Evolutionary conservation across 2,888 invertebrate genomes (phyloP).

Genomic region (Spatulosminthurus flaviceps): DNA sequence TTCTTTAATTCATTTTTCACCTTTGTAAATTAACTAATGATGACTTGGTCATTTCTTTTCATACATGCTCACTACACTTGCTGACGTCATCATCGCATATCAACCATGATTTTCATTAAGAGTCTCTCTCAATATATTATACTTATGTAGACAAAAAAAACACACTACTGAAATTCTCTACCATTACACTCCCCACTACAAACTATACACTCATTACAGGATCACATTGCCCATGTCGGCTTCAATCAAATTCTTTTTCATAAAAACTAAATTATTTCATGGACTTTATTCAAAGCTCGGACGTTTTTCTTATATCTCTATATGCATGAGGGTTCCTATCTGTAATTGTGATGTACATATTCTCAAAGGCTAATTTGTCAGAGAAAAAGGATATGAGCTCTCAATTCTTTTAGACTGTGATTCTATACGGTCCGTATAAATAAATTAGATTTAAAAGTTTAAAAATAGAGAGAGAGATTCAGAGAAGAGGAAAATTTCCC

Average conservation of each 20-base stretch:
- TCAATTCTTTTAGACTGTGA: too few relatives aligned
- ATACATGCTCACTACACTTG: slow-evolving; percentile 30
- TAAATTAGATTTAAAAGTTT: too few relatives aligned
- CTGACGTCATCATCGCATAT: slow-evolving; percentile 46
- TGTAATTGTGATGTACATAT: too few relatives aligned
- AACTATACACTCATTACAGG: too few relatives aligned
- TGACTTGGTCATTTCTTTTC: slow-evolving; percentile 50
- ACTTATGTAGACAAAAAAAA: too few relatives aligned
- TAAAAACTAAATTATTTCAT: slow-evolving; percentile 43
- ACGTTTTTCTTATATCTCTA: not conserved
- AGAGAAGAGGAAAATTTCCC: too few relatives aligned
- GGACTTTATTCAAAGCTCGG: not conserved
- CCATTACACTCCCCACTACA: slow-evolving; percentile 31
- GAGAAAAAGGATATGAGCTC: too few relatives aligned
- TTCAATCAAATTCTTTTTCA: slow-evolving; percentile 40
- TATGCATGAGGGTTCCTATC: too few relatives aligned
- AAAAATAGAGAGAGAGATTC: too few relatives aligned
- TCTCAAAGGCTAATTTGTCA: too few relatives aligned
- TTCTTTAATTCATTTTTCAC: slow-evolving; percentile 50
- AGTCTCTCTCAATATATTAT: too few relatives aligned
- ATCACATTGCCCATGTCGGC: slow-evolving; percentile 41
- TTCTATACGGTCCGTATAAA: too few relatives aligned
- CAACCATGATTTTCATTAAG: slow-evolving; percentile 48
- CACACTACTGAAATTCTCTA: slow-evolving; percentile 25
- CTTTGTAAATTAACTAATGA: slow-evolving; percentile 51